phyloP scores from a whole-genome alignment of 2,888 invertebrate genomes.

The Tuta absoluta region DNA sequence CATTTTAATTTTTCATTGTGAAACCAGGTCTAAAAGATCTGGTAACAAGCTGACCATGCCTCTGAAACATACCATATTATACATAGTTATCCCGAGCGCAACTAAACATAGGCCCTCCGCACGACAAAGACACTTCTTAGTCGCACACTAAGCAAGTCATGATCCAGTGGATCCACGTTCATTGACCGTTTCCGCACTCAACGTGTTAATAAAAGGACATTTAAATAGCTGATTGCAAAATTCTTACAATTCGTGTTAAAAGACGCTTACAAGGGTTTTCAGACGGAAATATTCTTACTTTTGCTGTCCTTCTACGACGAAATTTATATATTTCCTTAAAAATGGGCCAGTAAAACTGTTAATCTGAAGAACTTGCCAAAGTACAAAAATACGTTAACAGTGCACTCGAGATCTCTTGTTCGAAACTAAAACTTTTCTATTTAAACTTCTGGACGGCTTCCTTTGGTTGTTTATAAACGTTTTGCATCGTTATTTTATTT shows the following conservation, averaged over 20 bases:
- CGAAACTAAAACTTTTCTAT: slow-evolving; percentile 67
- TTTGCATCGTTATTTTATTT: slow-evolving; percentile 28
- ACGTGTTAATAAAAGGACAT: slow-evolving; percentile 58
- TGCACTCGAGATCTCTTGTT: slow-evolving; percentile 57
- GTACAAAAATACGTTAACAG: slow-evolving; percentile 59
- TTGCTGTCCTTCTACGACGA: not conserved
- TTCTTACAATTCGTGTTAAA: slow-evolving; percentile 54
- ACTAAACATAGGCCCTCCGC: no score
- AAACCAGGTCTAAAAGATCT: no score
- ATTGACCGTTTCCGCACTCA: no score
- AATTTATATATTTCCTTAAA: slow-evolving; percentile 24
- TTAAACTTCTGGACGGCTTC: slow-evolving; percentile 48
- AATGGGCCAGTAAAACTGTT: slow-evolving; percentile 24
- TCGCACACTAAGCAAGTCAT: no score
- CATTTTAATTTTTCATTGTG: no score
- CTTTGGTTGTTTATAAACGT: slow-evolving; percentile 35
- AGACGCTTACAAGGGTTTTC: slow-evolving; percentile 46
- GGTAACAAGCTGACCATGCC: no score
- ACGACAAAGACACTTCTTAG: no score
- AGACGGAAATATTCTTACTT: not conserved
- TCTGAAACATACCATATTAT: no score
- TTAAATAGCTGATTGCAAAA: slow-evolving; percentile 66
- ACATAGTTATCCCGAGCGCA: no score
- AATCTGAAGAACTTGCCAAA: slow-evolving; percentile 39
- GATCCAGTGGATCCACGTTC: no score